Evolutionary conservation across 2,113 vertebrate species (phyloP).

Genomic region (Clarias macrocephalus): DNA sequence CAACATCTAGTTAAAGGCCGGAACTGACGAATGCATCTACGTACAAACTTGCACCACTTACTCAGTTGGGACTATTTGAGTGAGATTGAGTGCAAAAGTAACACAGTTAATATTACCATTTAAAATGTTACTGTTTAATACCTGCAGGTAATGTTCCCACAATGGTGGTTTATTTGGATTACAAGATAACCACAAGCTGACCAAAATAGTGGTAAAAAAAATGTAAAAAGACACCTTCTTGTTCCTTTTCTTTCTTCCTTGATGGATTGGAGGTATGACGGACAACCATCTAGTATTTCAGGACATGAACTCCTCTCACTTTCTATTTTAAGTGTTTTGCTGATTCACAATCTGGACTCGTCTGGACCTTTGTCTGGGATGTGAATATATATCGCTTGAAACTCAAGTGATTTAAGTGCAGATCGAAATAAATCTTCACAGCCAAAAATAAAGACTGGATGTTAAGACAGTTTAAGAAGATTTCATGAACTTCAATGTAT

Average conservation of each 20-base stretch:
- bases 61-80: neutral
- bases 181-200: neutral
- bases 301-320: neutral
- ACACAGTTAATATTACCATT: neutral
- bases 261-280: neutral
- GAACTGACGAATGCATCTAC: neutral
- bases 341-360: neutral
- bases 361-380: neutral
- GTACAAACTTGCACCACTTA: neutral
- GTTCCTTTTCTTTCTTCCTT: neutral
- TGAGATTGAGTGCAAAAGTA: neutral
- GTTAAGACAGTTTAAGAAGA: neutral
- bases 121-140: neutral
- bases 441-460: neutral
- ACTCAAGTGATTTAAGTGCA: neutral
- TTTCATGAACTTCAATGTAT: neutral
- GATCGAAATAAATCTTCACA: neutral
- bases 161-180: neutral
- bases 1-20: neutral
- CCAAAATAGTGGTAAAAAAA: neutral
- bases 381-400: neutral
- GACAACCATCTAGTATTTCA: slow-evolving; percentile 1
- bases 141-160: neutral
- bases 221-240: neutral
- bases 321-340: neutral